Evolutionary conservation across 1,140 invertebrate genomes (phyloP), one percentile per base, ranked within the genome.

Genomic region (Drosophila repleta): DNA sequence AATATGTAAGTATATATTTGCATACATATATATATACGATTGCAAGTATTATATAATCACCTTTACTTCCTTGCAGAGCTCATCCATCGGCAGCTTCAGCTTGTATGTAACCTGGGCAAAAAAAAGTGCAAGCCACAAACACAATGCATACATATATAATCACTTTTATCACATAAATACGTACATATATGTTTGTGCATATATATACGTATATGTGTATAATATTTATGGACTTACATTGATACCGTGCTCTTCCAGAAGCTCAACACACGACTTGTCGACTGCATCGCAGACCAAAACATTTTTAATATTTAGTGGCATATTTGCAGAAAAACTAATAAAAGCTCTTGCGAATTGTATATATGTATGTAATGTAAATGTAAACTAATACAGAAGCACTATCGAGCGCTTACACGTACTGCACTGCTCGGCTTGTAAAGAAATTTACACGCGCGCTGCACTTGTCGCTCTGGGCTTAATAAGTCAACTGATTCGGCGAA

Each of bases 251-350:
- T 94, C 92, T 67, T 94, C 92, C 1, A 99, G 93, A 37, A 98
- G 94, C 60, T 97, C 93, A 1, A 95, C 94, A 91, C 98, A 99
- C 74, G 95, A 94, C 10, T 94, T 92, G 88, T 98, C 97, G 2
- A 99, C 96, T 20, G 97, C 96, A 93, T 99, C 98, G 73, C 97
- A 97, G 68, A 99, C 96, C 21, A 99, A 92, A 43, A 99, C 97
- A 51, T 93, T 94, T 72, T 94, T 93, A 55, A 95, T 94, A 56
- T 94, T 92, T 68, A 95, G 55, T 11, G 85, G 74, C 91, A 92
- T 92, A 24, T 72, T 80, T 79, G 18, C 24, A 58, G 26, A 15
- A 35, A 26, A 55, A n/a, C 24, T 13, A 10, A 15, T 13, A 15
- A 29, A 1, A 39, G 55, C n/a, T 39, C 3, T 60, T 1, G 21